These are phyloP conservation scores for Latrodectus geometricus DNA, from an alignment of 1,140 invertebrate species.

Conservation along the genomic window DNA sequence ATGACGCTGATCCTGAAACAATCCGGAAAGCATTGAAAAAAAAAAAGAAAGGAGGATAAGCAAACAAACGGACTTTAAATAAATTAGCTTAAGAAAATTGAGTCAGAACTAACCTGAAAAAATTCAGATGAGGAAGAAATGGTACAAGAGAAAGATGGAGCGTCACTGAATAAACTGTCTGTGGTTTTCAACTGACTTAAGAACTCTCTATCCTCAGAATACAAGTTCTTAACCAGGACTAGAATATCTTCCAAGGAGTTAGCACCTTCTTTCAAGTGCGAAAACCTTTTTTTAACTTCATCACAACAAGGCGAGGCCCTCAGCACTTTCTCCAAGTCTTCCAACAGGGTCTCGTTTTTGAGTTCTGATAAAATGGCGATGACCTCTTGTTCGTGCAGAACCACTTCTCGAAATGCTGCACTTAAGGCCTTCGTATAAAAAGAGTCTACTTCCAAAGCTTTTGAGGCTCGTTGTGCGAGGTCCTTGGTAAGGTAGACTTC, in stretches of 20 bases:
- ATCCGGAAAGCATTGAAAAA: too few species aligned
- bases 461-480: conserved; percentile 6
- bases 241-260: conserved; percentile 53
- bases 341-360: conserved; percentile 20
- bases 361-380: conserved; percentile 28
- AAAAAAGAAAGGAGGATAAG: too few species aligned
- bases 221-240: conserved; percentile 28
- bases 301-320: conserved; percentile 13
- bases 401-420: conserved; percentile 24
- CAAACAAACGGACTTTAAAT: too few species aligned
- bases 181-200: conserved; percentile 34
- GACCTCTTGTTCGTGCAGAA: conserved; percentile 47
- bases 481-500: conserved; percentile 51
- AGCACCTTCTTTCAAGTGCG: conserved; percentile 15
- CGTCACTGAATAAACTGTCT: conserved; percentile 20
- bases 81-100: too few species aligned
- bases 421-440: conserved; percentile 42
- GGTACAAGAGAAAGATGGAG: conserved; percentile 25
- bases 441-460: conserved; percentile 35
- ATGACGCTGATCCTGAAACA: too few species aligned
- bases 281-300: conserved; percentile 23
- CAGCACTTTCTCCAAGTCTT: conserved; percentile 40
- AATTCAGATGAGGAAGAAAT: conserved; percentile 39
- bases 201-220: conserved; percentile 39
- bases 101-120: too few species aligned